Base-by-base conservation (phyloP, 1,140 invertebrate genomes). In the Heterodera schachtii region DNA sequence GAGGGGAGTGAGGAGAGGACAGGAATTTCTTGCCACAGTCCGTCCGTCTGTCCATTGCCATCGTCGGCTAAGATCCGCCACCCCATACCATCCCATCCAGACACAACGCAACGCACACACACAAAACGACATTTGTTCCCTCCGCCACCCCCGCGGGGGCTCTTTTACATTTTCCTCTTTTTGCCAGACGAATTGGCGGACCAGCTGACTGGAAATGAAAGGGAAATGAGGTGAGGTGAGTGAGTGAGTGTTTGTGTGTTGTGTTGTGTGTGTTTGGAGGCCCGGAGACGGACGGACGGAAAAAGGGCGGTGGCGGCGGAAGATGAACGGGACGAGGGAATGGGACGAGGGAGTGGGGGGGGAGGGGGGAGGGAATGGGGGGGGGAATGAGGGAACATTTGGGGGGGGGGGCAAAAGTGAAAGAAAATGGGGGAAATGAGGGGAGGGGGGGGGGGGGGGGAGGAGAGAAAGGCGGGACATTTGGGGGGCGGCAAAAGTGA, bases 181-280 rank as follows among this genome's bases (percentile, higher is more conserved):
- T 52, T 64, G 57, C 57, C 57, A 64, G 57, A 64, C 57, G 57
- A 64, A 64, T 64, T 64, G 57, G 57, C 57, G 57, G 57, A 64
- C 57, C 57, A 64, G 57, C 57, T 64, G 57, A 64, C 57, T 60
- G 57, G 19, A 19, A 64, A 64, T 64, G 57, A 64, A 64, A 64
- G 57, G 57, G 19, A 64, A 64, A 64, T 64, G 49, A 52, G 19
- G 57, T 64, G 57, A 19, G 57, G 57, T 64, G 49, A 19, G 57
- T 64, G 57, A 19, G 57, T 60, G 57, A 19, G 57, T 64, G 57
- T 64, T 64, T 64, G 57, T 31, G 31, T 31, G 31, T 31, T 31
- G 31, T 31, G 31, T 31, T 31, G 31, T 31, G 31, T 31, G 31
- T 31, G 31, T 31, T 31, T 31, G 31, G 31, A 31, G 57, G 49